Base-by-base conservation (phyloP, 30 jellyfish, hydroid and myxozoan genomes). In the Mastigias papua region DNA sequence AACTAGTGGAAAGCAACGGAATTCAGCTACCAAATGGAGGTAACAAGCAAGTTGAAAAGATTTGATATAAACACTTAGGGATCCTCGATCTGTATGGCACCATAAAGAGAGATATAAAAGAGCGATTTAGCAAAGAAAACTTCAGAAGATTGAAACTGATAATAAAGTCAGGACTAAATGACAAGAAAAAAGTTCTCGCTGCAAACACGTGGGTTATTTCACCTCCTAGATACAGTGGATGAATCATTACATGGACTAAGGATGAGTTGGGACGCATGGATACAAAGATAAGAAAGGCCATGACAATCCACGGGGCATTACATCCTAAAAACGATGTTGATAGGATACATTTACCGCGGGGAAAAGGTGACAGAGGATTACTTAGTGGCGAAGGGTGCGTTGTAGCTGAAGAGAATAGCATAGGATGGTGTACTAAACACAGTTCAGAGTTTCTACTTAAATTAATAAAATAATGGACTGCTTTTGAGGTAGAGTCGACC, bases 271-370 rank as follows among this genome's bases (percentile, higher is more conserved):
- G 27, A 21, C 57, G 33, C 13, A 23, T 78, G 75, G 89, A 32
- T 63, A 23, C 78, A 78, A 37, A 60, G 69, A 78, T 80, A 49
- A 32, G 90, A 37, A 80, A 65, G 34, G 21, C 64, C 26, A 63
- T 80, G 82, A 78, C 89, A 28, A 78, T 58, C 68, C 80, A 78
- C 50, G 42, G 67, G 60, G 89, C 80, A 7, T 63, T 78, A 34
- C 89, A 76, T 50, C 76, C 76, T 23, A 1, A 51, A 33, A 51
- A 76, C 58, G 33, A 76, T 51, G 87, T 48, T 6, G 76, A 76
- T 30, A 27, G 76, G 32, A 22, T 37, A 3, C 50, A 30, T 76
- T 29, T 28, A 17, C 11, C n/a, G 20, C 25, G 87, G 30, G 51
- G 49, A 19, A 37, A 76, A 76, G 76, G 76, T 35, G 76, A 76